phyloP scores from a whole-genome alignment of 2,797 vertebrate genomes.

The Chelon labrosus region DNA sequence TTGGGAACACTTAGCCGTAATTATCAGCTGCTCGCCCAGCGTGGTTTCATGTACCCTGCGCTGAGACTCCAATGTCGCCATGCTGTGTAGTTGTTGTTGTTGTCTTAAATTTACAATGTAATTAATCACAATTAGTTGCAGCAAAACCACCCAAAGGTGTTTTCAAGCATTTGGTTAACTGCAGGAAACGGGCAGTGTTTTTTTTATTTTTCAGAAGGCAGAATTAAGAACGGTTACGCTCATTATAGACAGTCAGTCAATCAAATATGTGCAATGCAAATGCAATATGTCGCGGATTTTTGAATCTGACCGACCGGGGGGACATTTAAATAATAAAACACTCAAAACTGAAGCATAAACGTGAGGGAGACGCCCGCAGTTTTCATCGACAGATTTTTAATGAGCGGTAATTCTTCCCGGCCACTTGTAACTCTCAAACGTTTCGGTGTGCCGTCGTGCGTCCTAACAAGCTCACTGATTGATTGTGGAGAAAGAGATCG shows the following conservation, averaged over 20 bases:
- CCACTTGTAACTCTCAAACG: background rate
- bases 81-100: background rate
- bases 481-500: background rate
- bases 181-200: background rate
- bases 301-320: background rate
- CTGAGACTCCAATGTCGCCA: background rate
- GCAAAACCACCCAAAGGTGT: background rate
- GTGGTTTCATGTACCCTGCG: background rate
- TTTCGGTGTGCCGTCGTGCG: background rate
- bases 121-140: background rate
- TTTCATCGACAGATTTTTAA: too few species aligned
- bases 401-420: too few species aligned
- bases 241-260: too few species aligned
- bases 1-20: background rate
- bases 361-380: too few species aligned
- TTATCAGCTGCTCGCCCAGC: background rate
- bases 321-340: too few species aligned
- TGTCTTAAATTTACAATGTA: background rate
- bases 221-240: too few species aligned
- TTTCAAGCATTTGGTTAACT: background rate
- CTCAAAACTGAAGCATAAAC: too few species aligned
- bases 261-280: background rate
- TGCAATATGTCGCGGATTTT: too few species aligned
- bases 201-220: too few species aligned
- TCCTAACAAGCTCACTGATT: constrained; percentile 11